Base-by-base conservation (phyloP, 2,113 vertebrate species). In the Nanorana parkeri region DNA sequence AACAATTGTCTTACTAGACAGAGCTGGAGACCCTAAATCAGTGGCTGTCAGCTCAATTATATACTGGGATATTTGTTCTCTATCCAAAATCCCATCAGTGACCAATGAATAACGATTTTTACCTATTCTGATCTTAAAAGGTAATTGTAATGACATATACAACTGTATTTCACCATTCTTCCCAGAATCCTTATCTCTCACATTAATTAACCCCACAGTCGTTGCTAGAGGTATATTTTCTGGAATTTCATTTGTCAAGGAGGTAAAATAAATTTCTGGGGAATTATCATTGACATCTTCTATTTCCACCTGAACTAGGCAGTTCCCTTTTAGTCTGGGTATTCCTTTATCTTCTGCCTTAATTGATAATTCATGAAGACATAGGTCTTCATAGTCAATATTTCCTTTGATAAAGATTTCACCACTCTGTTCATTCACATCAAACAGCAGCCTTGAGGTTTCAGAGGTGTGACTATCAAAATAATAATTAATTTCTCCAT, bases 341-440 rank as follows among this genome's bases (percentile, higher is more conserved):
- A 89, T 88, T 1, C 95, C 96, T 76, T 94, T 89, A 0, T 97
- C 96, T 4, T 90, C 89, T 58, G 94, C 96, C 65, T 90, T 85
- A 29, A 96, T 85, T 0, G 96, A 94, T 74, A 98, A 93, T 87
- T 96, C 95, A 77, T 95, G 94, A 77, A 90, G 93, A 89, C 86
- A 82, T 0, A 87, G 86, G 56, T 93, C 89, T 87, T 97, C 95
- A 15, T 93, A 93, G 77, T 97, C 96, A 83, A 96, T 75, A 5
- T 81, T 84, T 17, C 87, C 90, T 1, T 91, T 91, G 0, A 97
- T 90, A 55, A 72, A 89, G 84, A 98, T 90, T 55, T 92, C 90
- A 0, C 96, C 96, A 0, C 91, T 92, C 60, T 0, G 71, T 8
- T 90, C 80, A 71, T 95, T 91, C 68, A 96, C 83, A 55, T 88